phyloP scores from a whole-genome alignment of 2,113 vertebrate genomes.

The Anhinga anhinga region DNA sequence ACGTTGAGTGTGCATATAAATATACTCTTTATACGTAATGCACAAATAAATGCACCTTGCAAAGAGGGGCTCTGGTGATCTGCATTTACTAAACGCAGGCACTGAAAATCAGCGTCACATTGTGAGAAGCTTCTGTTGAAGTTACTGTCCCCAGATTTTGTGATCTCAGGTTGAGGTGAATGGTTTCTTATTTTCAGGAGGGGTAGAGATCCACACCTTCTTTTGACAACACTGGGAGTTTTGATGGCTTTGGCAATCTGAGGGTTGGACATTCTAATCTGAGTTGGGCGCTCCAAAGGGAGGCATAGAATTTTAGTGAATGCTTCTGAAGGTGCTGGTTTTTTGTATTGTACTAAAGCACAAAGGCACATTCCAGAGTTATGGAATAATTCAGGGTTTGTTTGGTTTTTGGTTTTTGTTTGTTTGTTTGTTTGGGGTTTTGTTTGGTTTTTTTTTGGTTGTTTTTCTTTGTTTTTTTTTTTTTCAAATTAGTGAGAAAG shows the following conservation, averaged over 20 bases:
- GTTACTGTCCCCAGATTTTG: background rate
- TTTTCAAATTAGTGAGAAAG: background rate
- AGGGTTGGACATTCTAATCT: background rate
- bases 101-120: background rate
- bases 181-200: background rate
- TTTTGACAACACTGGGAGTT: background rate
- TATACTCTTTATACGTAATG: background rate
- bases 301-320: background rate
- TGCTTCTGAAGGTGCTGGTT: background rate
- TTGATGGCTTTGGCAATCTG: background rate
- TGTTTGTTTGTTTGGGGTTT: no score
- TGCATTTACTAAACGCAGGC: background rate
- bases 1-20: background rate
- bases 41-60: constrained; percentile 7
- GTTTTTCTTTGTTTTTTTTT: no score
- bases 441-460: no score
- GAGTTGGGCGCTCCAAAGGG: background rate
- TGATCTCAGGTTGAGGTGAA: background rate
- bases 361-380: background rate
- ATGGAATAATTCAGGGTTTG: background rate
- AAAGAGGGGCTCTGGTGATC: background rate
- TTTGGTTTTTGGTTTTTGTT: no score
- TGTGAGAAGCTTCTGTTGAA: background rate
- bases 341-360: background rate
- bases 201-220: background rate